Conservation (phyloP, 2,888 invertebrate species). For the Aethes cnicana region DNA sequence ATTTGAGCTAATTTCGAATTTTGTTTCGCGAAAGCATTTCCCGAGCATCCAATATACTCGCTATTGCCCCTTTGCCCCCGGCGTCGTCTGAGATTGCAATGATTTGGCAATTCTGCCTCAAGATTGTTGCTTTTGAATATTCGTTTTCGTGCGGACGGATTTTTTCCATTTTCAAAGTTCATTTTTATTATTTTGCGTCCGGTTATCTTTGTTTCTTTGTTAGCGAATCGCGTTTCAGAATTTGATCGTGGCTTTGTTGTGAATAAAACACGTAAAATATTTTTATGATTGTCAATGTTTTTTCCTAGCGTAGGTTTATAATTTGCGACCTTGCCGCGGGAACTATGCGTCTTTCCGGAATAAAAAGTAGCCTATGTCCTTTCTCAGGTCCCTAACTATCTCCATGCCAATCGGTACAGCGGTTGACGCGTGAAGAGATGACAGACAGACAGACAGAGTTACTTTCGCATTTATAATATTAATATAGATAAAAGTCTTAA, state of each 20-base stretch:
- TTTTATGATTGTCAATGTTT: neutral
- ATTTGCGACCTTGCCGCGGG: neutral
- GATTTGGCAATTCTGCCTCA: slow-evolving; percentile 61
- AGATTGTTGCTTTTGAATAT: slow-evolving; percentile 50
- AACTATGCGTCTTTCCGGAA: too few species aligned
- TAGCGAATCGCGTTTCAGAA: neutral
- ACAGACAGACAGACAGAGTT: too few species aligned
- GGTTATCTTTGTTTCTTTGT: slow-evolving; percentile 4
- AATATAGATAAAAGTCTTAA: too few species aligned
- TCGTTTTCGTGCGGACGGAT: slow-evolving; percentile 45
- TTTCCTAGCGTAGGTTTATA: neutral
- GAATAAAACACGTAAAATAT: too few species aligned
- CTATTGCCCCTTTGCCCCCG: slow-evolving; percentile 37
- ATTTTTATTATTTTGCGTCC: slow-evolving; percentile 15
- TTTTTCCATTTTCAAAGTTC: slow-evolving; percentile 33
- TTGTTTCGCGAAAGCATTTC: slow-evolving; percentile 31
- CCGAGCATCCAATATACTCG: slow-evolving; percentile 41
- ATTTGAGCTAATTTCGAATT: slow-evolving; percentile 33
- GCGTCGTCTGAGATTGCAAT: slow-evolving; percentile 48
- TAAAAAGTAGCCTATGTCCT: too few species aligned
- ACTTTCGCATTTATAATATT: too few species aligned
- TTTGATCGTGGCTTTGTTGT: neutral
- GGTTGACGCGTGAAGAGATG: too few species aligned
- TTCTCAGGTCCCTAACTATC: too few species aligned
- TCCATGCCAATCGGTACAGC: too few species aligned